Evolutionary conservation across 2,797 vertebrate species (phyloP).

Genomic region (Myripristis jacobus): DNA sequence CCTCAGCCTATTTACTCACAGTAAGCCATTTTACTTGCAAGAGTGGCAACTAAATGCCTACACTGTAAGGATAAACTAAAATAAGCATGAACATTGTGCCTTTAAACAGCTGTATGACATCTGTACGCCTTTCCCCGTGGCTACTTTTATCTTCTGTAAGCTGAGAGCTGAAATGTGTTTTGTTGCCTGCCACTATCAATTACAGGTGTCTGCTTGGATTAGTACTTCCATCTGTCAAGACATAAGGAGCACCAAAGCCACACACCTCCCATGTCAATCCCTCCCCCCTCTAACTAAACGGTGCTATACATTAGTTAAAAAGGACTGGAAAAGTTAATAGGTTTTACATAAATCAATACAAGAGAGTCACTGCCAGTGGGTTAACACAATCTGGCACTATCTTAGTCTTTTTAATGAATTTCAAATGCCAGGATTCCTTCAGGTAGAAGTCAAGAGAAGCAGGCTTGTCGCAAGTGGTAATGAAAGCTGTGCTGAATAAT

Average conservation of each 20-base stretch:
- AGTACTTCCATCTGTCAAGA: conserved; percentile 40
- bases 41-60: background rate
- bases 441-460: background rate
- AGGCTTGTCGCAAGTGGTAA: background rate
- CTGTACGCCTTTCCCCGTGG: background rate
- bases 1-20: too few species aligned
- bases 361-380: conserved; percentile 1
- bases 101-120: background rate
- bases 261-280: conserved; percentile 36
- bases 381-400: background rate
- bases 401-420: background rate
- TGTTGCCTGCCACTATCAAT: conserved; percentile 14
- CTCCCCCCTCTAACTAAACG: conserved; percentile 21
- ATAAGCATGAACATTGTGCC: background rate
- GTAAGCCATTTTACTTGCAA: too few species aligned
- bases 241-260: conserved; percentile 40
- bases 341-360: conserved; percentile 36
- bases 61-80: background rate
- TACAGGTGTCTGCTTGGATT: conserved; percentile 28
- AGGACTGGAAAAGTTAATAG: background rate
- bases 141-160: conserved; percentile 7
- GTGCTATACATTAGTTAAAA: conserved; percentile 31
- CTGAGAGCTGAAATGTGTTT: conserved; percentile 12
- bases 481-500: background rate
- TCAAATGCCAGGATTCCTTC: background rate